These are phyloP conservation scores for Cricetomys ansorgei DNA, from an alignment of 2,113 vertebrate genomes.

Conservation along the genomic window DNA sequence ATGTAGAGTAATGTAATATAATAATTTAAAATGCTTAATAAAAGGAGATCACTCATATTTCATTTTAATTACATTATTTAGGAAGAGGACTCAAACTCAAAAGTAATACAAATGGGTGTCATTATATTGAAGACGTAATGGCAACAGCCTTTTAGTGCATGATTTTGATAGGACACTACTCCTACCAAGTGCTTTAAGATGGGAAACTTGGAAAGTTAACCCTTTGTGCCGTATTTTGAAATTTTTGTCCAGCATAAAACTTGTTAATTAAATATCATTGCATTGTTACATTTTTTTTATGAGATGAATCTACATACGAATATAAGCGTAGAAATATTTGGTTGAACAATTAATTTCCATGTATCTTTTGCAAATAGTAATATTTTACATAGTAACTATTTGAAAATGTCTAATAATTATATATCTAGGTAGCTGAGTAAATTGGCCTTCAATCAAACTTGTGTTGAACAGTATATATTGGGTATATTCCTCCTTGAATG, in stretches of 20 bases:
- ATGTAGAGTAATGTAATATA: not conserved
- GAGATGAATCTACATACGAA: accelerated
- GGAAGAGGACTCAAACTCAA: not conserved
- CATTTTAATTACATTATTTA: not conserved
- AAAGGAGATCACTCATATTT: not conserved
- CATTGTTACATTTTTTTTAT: not conserved
- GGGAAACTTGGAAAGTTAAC: not conserved
- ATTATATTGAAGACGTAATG: not conserved
- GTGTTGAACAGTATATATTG: not conserved
- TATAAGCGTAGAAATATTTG: not conserved
- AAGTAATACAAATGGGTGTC: not conserved
- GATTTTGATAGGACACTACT: not conserved
- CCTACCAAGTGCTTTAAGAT: not conserved
- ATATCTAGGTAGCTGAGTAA: not conserved
- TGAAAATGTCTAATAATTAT: not conserved
- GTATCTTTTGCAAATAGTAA: not conserved
- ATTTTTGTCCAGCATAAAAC: not conserved
- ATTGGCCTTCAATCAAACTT: not conserved
- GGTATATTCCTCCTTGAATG: not conserved
- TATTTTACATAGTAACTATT: not conserved
- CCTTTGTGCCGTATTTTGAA: not conserved
- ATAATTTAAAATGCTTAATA: not conserved
- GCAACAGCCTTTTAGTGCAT: not conserved
- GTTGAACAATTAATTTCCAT: not conserved
- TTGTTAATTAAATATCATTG: not conserved